These are phyloP conservation scores for Pangasius larnaudii DNA, from an alignment of 2,797 vertebrate genomes.

Conservation along the genomic window DNA sequence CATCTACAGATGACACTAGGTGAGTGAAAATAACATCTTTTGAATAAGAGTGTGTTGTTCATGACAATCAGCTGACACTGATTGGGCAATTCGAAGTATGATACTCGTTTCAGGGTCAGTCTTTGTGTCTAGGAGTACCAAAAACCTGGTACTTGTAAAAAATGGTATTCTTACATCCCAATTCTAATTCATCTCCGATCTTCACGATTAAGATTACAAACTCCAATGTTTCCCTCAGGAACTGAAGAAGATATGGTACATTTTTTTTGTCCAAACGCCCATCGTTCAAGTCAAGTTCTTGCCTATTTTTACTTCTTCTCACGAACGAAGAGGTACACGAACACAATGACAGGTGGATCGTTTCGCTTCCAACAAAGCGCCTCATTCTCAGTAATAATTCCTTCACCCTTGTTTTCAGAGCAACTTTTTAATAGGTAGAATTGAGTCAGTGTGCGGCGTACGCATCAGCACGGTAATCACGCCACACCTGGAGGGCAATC, in stretches of 20 bases:
- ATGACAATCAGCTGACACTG: not conserved
- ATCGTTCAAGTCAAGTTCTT: not conserved
- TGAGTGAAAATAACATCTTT: no score
- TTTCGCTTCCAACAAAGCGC: not conserved
- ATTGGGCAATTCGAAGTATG: no score
- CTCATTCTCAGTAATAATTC: not conserved
- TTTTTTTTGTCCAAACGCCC: not conserved
- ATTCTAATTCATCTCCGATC: not conserved
- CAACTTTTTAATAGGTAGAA: not conserved
- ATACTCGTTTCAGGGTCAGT: not conserved
- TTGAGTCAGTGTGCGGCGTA: not conserved
- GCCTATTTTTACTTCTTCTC: no score
- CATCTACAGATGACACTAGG: no score
- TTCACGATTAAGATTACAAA: not conserved
- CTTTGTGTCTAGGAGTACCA: not conserved
- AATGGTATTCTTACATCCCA: not conserved
- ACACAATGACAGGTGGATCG: constrained; percentile 16
- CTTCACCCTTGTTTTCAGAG: not conserved
- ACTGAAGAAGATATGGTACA: not conserved
- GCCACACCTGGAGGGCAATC: constrained; percentile 37
- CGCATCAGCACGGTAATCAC: not conserved
- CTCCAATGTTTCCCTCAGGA: not conserved
- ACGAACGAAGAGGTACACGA: not conserved
- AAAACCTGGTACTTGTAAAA: no score
- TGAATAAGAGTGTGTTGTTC: no score